These are phyloP conservation scores for Calliscelio sp. DNA, from an alignment of 2,888 invertebrate genomes.

Conservation along the genomic window DNA sequence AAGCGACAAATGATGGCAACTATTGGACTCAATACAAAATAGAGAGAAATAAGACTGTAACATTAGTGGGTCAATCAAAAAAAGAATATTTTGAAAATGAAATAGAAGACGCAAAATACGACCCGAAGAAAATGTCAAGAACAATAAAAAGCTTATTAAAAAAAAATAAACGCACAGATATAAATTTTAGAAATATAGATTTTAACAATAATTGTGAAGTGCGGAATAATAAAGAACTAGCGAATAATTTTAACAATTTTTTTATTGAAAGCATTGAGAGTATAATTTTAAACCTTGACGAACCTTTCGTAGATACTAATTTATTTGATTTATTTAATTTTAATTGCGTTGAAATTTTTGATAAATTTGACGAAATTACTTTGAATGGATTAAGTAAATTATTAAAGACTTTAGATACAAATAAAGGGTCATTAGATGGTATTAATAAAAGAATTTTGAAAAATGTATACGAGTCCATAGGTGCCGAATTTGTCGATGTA, in stretches of 20 bases:
- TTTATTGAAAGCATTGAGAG: conserved; percentile 31
- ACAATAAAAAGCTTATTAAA: conserved; percentile 28
- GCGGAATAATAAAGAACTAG: conserved; percentile 17
- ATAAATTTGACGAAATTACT: conserved; percentile 17
- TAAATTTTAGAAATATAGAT: neutral
- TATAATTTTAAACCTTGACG: conserved; percentile 8
- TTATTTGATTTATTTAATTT: conserved; percentile 45
- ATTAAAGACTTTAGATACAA: conserved; percentile 8
- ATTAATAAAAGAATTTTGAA: conserved; percentile 16
- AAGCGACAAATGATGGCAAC: conserved; percentile 1
- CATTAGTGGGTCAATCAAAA: neutral
- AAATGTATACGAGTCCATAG: conserved; percentile 25
- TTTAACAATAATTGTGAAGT: neutral
- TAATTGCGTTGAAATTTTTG: conserved; percentile 22
- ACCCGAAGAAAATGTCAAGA: conserved; percentile 22
- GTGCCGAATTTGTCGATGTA: neutral
- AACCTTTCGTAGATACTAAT: neutral
- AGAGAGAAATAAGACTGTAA: conserved; percentile 8
- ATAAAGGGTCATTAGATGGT: conserved; percentile 19
- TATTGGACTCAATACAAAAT: conserved; percentile 22
- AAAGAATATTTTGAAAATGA: conserved; percentile 23
- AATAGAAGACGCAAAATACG: conserved; percentile 1
- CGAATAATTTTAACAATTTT: conserved; percentile 37
- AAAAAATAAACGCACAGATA: neutral
- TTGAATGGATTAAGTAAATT: neutral